Percentiles rank a stretch among this genome's conserved stretches.
Conservation (phyloP, 1,140 invertebrate species). For the Euura saliciscinereae region DNA sequence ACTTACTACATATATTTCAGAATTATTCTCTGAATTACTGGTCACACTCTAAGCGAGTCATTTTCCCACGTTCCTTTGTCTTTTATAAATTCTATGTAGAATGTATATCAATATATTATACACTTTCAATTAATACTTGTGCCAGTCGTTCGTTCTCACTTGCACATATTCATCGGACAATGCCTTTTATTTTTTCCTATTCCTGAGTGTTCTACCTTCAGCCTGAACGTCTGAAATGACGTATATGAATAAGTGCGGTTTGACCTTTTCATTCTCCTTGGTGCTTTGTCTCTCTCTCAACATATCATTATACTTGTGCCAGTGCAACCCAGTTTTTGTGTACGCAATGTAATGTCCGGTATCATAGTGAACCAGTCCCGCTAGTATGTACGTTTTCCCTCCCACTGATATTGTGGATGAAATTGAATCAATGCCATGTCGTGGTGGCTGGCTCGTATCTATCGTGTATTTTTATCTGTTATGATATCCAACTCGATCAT, state of each 20-base stretch:
- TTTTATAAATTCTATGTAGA: too few relatives aligned
- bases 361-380: constrained; percentile 8
- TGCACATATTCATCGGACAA: too few relatives aligned
- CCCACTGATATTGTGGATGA: background rate
- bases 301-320: constrained; percentile 21
- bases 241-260: background rate
- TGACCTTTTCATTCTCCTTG: background rate
- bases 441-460: background rate
- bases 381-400: constrained; percentile 12
- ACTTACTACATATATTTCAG: too few relatives aligned
- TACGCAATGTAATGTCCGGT: constrained; percentile 16
- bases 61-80: too few relatives aligned
- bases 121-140: too few relatives aligned
- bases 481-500: constrained; percentile 12
- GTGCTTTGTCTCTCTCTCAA: background rate
- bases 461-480: constrained; percentile 10
- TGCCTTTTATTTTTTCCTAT: too few relatives aligned
- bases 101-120: too few relatives aligned
- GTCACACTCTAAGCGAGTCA: too few relatives aligned
- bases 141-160: too few relatives aligned
- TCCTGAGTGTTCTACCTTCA: too few relatives aligned
- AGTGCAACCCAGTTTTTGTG: constrained; percentile 15
- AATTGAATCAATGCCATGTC: background rate
- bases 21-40: too few relatives aligned
- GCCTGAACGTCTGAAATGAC: background rate